A percentile compares a stretch with the other conserved stretches of the same genome.
phyloP scores from a whole-genome alignment of 2,797 vertebrate genomes.

The Periophthalmus magnuspinnatus region DNA sequence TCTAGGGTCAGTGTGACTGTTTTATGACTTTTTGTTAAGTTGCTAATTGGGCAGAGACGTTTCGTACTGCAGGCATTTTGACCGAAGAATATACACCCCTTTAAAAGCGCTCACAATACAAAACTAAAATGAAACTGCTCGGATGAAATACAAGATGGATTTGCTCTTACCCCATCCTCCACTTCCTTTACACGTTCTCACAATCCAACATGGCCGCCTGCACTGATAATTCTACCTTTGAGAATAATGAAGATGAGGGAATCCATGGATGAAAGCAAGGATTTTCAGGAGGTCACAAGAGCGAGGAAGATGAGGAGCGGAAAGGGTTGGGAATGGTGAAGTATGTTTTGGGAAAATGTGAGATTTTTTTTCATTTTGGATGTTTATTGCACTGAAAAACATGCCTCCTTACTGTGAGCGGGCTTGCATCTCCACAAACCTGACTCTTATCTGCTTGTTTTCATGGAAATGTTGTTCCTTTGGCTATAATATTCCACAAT shows the following conservation, averaged over 20 bases:
- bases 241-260: constrained; percentile 89
- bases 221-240: constrained; percentile 92
- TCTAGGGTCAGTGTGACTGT: too few relatives aligned
- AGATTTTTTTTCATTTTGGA: constrained; percentile 1
- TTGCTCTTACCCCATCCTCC: constrained; percentile 14
- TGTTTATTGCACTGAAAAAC: too few relatives aligned
- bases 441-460: too few relatives aligned
- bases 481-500: too few relatives aligned
- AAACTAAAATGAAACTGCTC: constrained; percentile 41
- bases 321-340: constrained; percentile 12
- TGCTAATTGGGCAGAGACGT: too few relatives aligned
- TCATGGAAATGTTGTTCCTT: too few relatives aligned
- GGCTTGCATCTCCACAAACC: too few relatives aligned
- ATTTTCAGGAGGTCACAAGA: constrained; percentile 40
- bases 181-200: constrained; percentile 42
- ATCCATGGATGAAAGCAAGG: constrained; percentile 94
- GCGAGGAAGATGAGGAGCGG: constrained; percentile 26
- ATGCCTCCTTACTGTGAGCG: too few relatives aligned
- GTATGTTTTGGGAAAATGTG: constrained; percentile 39
- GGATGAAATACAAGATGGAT: constrained; percentile 54
- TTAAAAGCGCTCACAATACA: constrained; percentile 32
- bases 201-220: constrained; percentile 83
- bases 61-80: too few relatives aligned
- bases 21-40: too few relatives aligned
- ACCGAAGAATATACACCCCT: background rate